phyloP scores from a whole-genome alignment of 1,140 invertebrate species.

The Diprion similis region DNA sequence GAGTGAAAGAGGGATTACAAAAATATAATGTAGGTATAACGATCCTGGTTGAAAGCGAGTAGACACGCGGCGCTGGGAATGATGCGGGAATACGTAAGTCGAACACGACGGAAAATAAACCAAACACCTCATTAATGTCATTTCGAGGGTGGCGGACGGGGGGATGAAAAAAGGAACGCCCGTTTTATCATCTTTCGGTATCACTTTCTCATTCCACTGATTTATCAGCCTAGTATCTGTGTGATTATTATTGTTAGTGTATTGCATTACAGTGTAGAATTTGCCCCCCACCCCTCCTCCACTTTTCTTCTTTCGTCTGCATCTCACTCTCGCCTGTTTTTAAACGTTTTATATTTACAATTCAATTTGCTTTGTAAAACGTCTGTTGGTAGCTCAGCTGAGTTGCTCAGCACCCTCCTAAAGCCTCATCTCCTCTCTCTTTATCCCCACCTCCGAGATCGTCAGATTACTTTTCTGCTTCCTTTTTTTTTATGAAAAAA shows the following conservation, averaged over 20 bases:
- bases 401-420: too few species aligned
- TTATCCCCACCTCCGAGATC: too few species aligned
- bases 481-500: too few species aligned
- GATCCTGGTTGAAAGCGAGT: conserved; percentile 1
- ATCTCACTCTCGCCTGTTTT: conserved; percentile 33
- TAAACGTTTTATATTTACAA: conserved; percentile 56
- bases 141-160: neutral
- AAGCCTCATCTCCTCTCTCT: too few species aligned
- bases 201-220: too few species aligned
- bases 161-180: neutral
- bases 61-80: neutral
- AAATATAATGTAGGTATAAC: neutral
- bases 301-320: too few species aligned
- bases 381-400: neutral
- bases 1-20: neutral
- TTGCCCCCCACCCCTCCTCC: too few species aligned
- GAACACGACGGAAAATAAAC: neutral
- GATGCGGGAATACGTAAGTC: neutral
- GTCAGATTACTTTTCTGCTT: too few species aligned
- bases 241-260: conserved; percentile 39
- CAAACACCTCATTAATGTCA: neutral
- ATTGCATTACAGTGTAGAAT: too few species aligned
- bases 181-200: neutral
- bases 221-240: too few species aligned
- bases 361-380: conserved; percentile 50